Base-by-base conservation (phyloP, 2,888 invertebrate genomes). In the Hoplodrina ambigua region DNA sequence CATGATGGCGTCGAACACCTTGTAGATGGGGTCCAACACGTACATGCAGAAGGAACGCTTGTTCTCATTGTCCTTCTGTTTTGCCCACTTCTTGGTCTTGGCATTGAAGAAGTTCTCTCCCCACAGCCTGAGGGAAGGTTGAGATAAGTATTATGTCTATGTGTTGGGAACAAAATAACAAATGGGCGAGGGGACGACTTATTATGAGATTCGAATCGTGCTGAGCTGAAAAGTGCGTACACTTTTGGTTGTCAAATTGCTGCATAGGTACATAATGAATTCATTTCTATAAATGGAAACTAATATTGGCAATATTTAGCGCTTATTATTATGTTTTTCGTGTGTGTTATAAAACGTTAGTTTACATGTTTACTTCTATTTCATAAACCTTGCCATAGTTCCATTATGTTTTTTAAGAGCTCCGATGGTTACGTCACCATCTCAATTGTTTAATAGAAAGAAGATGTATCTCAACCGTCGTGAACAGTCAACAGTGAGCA, bases 11-110 rank as follows among this genome's bases (percentile, higher is more conserved):
- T 96, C 96, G 90, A 97, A 96, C 93, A 98, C 98, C 97, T 99
- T 99, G 97, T 99, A 99, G 96, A 99, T 99, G 76, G 99, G 99
- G 91, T 99, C 99, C 93, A 99, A 96, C 88, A 99, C 98, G 96
- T 99, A 99, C 98, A 99, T 99, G 94, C 98, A 98, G 97, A 99
- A 99, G 0, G 99, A 99, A 87, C 99, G 98, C 94, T 99, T 99
- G 97, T 99, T 98, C 76, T 98, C 99, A 2, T 96, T 95, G 90
- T 98, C 98, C 97, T 98, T 98, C 93, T 97, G 98, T 94, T 99
- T 99, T 69, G 98, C 97, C 99, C 99, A 99, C 94, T 99, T 99
- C 98, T 99, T 99, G 81, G 99, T 99, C 91, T 98, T 98, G 78
- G 98, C 96, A 88, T 99, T 99, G 97, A 99, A 99, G 97, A 99